Conservation (phyloP, 2,113 vertebrate species). For the Oreochromis niloticus region DNA sequence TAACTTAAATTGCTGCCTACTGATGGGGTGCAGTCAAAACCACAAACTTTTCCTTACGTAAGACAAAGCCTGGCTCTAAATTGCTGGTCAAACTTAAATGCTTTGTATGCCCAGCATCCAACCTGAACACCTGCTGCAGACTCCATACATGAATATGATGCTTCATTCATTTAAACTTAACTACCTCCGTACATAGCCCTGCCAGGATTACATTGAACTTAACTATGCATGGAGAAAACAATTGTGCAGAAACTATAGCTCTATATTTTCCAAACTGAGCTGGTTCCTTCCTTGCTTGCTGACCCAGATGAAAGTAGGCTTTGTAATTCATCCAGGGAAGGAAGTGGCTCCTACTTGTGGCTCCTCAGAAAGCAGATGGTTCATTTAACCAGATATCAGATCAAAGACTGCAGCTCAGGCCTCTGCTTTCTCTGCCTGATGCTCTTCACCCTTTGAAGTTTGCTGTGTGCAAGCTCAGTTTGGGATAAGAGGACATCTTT, state of each 20-base stretch:
- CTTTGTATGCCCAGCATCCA: neutral
- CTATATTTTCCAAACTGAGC: neutral
- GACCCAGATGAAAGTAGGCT: neutral
- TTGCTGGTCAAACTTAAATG: rapidly evolving
- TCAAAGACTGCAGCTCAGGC: neutral
- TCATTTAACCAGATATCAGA: slow-evolving; percentile 24
- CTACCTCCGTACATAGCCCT: neutral
- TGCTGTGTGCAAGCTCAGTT: neutral
- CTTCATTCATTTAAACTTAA: neutral
- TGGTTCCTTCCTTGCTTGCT: neutral
- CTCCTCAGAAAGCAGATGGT: neutral
- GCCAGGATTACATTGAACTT: neutral
- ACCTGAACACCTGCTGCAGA: neutral
- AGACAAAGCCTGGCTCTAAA: neutral
- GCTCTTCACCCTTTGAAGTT: slow-evolving; percentile 15
- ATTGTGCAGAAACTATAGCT: neutral
- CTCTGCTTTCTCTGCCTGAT: neutral
- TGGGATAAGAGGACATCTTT: neutral
- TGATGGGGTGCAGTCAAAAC: neutral
- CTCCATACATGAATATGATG: neutral
- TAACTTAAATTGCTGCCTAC: rapidly evolving
- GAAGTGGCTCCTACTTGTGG: neutral
- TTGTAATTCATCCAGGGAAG: neutral
- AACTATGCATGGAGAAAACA: neutral
- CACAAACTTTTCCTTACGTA: neutral